Percentiles rank a stretch among this genome's conserved stretches.
phyloP scores from a whole-genome alignment of 2,113 vertebrate genomes.

The Empidonax traillii region DNA sequence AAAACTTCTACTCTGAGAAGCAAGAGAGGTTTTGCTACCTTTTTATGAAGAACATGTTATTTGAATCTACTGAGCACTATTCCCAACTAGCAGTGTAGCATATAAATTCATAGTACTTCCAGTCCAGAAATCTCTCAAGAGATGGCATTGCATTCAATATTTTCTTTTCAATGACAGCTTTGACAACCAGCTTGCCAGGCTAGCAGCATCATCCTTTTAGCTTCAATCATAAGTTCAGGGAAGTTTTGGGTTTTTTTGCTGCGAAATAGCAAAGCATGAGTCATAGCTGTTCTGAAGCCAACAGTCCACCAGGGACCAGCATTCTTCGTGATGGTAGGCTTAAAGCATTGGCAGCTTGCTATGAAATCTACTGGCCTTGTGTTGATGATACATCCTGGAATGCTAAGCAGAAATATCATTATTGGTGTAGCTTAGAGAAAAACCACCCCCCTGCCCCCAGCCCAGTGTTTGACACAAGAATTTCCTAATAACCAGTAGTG shows the following conservation, averaged over 20 bases:
- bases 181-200: background rate
- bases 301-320: background rate
- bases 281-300: slow-evolving; percentile 42
- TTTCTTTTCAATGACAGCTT: background rate
- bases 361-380: background rate
- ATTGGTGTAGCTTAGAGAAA: background rate
- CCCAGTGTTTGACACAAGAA: background rate
- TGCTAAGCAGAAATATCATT: background rate
- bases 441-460: background rate
- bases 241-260: background rate
- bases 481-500: slow-evolving; percentile 26
- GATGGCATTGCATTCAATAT: background rate
- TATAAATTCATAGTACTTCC: background rate
- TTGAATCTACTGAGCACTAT: background rate
- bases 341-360: slow-evolving; percentile 10
- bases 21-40: background rate
- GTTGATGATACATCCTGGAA: background rate
- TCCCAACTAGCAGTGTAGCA: background rate
- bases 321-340: background rate
- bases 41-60: background rate
- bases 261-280: slow-evolving; percentile 36
- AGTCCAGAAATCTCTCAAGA: background rate
- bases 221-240: background rate
- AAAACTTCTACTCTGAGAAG: background rate
- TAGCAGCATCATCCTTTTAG: background rate